Percentiles rank a stretch among this genome's conserved stretches.
Conservation (phyloP, 2,797 vertebrate species). For the Cossypha caffra region DNA sequence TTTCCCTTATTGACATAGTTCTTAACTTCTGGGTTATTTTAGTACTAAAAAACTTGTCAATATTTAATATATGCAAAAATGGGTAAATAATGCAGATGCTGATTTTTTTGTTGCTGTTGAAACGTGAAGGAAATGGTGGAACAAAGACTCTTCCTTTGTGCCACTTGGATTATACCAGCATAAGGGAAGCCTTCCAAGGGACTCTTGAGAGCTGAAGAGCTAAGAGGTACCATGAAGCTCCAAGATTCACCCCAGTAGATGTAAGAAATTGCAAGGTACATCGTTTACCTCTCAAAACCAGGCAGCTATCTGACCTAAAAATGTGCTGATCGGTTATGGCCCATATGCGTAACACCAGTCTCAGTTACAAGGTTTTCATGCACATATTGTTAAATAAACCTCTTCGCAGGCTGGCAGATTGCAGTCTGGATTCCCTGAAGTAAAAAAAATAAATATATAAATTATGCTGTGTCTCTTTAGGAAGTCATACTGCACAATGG, state of each 20-base stretch:
- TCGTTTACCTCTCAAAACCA: not conserved
- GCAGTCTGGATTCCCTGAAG: not conserved
- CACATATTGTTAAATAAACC: not conserved
- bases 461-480: not conserved
- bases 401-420: not conserved
- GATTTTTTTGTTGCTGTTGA: not conserved
- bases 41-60: not conserved
- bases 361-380: not conserved
- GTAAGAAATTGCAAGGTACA: not conserved
- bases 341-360: not conserved
- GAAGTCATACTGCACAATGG: accelerated
- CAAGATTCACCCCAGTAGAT: not conserved
- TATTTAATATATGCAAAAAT: not conserved
- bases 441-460: not conserved
- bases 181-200: not conserved
- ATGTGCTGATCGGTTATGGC: not conserved
- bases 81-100: not conserved
- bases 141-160: not conserved
- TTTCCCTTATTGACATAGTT: not conserved
- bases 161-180: accelerated
- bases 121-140: not conserved
- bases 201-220: not conserved
- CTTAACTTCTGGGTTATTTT: not conserved
- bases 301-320: not conserved
- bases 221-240: not conserved